A percentile compares a stretch with the other conserved stretches of the same genome.
phyloP scores from a whole-genome alignment of 2,113 vertebrate species.

The Sylvilagus bachmani region DNA sequence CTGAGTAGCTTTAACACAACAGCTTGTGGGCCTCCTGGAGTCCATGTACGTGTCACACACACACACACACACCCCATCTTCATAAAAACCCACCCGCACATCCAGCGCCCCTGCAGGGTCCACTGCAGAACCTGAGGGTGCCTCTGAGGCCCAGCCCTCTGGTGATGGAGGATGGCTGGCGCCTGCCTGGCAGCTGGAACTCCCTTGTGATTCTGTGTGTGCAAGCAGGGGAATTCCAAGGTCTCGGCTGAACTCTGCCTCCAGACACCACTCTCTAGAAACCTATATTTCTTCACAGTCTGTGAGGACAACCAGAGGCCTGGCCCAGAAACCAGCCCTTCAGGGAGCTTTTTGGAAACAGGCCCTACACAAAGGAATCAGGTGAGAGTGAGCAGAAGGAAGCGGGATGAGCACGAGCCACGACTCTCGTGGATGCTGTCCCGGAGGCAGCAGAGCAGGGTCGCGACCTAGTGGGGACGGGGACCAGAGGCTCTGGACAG shows the following conservation, averaged over 20 bases:
- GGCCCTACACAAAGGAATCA: background rate
- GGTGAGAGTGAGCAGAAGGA: background rate
- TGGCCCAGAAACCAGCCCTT: background rate
- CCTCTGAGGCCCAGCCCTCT: background rate
- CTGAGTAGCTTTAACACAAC: background rate
- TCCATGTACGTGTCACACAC: background rate
- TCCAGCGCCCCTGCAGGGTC: too few species aligned
- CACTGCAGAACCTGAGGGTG: too few species aligned
- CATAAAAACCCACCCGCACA: background rate
- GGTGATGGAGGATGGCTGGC: background rate
- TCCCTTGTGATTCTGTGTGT: background rate
- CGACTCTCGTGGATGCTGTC: background rate
- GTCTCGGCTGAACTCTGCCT: background rate
- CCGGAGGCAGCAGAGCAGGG: background rate
- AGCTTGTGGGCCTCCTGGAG: background rate
- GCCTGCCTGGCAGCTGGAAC: too few species aligned
- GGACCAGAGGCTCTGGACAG: too few species aligned
- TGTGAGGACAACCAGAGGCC: background rate
- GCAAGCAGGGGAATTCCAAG: background rate
- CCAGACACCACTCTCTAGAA: background rate
- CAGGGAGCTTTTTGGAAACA: background rate
- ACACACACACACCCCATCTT: too few species aligned
- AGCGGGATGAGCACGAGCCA: background rate
- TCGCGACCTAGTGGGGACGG: fast-evolving
- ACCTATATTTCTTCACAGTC: background rate